Base-by-base conservation (phyloP, 2,113 vertebrate species). In the Salvelinus fontinalis region DNA sequence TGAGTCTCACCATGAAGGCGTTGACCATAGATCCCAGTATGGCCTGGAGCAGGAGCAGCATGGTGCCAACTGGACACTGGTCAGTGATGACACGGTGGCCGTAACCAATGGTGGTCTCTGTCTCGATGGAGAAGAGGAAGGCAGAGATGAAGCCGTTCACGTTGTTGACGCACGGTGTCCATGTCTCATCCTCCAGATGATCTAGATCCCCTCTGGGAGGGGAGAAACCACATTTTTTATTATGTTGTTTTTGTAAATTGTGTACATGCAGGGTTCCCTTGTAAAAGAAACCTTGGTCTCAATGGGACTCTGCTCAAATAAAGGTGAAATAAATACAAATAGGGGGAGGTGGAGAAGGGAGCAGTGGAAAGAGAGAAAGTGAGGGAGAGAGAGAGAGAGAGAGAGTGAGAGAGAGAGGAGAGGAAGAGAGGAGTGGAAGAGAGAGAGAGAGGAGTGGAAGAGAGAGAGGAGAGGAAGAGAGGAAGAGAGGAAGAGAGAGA, bases 21-120 rank as follows among this genome's bases (percentile, higher is more conserved):
- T 99, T 99, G 86, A 98, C 97, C 96, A 99, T 98, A 65, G 97
- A 98, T 67, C 97, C 97, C 89, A 99, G 92, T 86, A 99, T 98
- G 85, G 97, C 97, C 71, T 98, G 97, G 39, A 99, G 93, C 82
- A 99, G 91, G 80, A 99, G 93, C 77, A 99, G 92, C 86, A 96
- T 94, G 80, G 97, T 99, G 74, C 97, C 97, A 85, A 97, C 97
- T 0, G 97, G 97, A 68, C 97, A 99, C 90, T 95, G 93, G 92
- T 99, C 97, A 0, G 97, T 98, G 92, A 99, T 99, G 89, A 98
- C 97, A 0, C 97, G 93, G 92, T 98, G 93, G 18, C 97, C 97
- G 13, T 99, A 99, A 75, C 97, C 97, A 2, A 98, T 99, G 85
- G 97, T 98, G 71, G 97, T 98, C 91, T 99, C 97, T 0, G 97